Conservation (phyloP, 2,888 invertebrate genomes). For the Erpobdella octoculata region DNA sequence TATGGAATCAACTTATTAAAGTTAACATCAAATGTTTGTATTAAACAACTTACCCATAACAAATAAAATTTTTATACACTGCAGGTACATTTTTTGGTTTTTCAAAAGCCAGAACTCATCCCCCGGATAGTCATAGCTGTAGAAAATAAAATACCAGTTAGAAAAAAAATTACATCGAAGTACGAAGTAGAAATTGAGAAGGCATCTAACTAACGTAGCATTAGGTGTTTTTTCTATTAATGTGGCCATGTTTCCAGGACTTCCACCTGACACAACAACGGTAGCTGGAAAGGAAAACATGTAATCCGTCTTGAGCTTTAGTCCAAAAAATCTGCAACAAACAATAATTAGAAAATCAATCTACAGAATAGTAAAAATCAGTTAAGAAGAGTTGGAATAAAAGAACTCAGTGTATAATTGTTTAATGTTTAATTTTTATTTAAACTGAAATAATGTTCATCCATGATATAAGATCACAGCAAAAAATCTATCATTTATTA, state of each 20-base stretch:
- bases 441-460: neutral
- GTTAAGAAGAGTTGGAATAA: too few relatives aligned
- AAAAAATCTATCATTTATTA: too few relatives aligned
- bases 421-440: too few relatives aligned
- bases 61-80: neutral
- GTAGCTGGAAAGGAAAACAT: neutral
- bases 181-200: too few relatives aligned
- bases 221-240: neutral
- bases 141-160: too few relatives aligned
- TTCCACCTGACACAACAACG: neutral
- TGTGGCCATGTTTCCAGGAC: neutral
- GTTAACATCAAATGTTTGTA: too few relatives aligned
- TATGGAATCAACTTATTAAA: too few relatives aligned
- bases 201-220: neutral
- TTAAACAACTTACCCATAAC: too few relatives aligned
- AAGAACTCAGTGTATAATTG: too few relatives aligned
- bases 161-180: too few relatives aligned
- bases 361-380: too few relatives aligned
- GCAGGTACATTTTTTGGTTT: neutral
- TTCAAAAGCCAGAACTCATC: neutral
- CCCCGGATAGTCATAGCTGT: neutral
- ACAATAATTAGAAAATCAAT: too few relatives aligned
- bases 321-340: neutral
- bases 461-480: neutral
- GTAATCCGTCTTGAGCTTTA: neutral